These are phyloP conservation scores for Dinomys branickii DNA, from an alignment of 2,113 vertebrate genomes.

Conservation along the genomic window DNA sequence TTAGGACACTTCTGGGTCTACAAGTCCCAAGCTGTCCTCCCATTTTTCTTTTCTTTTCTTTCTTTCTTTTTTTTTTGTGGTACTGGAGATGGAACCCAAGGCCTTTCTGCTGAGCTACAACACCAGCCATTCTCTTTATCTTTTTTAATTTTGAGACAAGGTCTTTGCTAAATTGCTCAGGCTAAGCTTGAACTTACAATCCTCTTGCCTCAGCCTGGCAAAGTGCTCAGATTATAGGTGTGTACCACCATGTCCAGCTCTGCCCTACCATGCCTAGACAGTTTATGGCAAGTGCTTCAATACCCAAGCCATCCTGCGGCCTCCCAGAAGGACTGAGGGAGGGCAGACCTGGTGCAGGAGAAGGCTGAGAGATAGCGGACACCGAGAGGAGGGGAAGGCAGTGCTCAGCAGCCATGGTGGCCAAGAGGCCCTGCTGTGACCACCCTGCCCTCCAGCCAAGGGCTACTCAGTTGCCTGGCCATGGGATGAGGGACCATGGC, in stretches of 20 bases:
- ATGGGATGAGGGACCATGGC: no score
- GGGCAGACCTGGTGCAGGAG: not conserved
- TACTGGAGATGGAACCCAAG: not conserved
- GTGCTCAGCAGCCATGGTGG: not conserved
- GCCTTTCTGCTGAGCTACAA: not conserved
- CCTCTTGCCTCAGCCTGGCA: not conserved
- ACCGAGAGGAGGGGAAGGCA: no score
- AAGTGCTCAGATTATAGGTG: not conserved
- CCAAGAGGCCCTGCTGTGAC: fast-evolving
- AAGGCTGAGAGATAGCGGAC: not conserved
- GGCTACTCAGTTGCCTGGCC: no score
- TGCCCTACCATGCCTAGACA: no score
- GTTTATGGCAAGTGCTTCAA: not conserved
- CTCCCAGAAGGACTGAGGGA: not conserved
- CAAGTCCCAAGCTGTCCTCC: not conserved
- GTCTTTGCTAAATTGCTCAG: not conserved
- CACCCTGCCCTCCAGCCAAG: not conserved
- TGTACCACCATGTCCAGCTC: not conserved
- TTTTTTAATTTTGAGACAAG: not conserved
- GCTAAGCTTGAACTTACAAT: not conserved
- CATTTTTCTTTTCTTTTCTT: not conserved
- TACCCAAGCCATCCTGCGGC: not conserved
- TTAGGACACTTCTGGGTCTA: not conserved
- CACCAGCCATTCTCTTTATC: not conserved
- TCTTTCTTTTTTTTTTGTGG: not conserved